Evolutionary conservation across 2,113 vertebrate genomes (phyloP).

Genomic region (Alaudala cheleensis): DNA sequence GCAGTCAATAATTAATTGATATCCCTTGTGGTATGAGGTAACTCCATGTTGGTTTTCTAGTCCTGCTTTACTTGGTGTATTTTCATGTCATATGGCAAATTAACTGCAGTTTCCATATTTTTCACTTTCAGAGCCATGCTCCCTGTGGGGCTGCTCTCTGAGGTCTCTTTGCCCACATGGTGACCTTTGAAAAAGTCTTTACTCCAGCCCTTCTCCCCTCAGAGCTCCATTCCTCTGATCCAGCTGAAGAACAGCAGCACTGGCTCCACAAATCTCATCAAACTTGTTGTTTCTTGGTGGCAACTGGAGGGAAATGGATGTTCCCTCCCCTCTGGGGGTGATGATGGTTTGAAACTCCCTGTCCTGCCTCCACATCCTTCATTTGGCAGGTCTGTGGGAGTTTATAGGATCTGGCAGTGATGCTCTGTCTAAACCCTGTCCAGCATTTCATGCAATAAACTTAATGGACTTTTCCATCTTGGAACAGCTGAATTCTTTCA

Average conservation of each 20-base stretch:
- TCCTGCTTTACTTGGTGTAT: neutral
- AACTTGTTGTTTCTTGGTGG: neutral
- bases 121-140: accelerated
- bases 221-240: neutral
- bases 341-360: slow-evolving; percentile 11
- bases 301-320: neutral
- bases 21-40: neutral
- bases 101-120: neutral
- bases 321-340: neutral
- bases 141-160: neutral
- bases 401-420: slow-evolving; percentile 72
- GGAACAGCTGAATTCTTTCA: slow-evolving; percentile 84
- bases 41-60: neutral
- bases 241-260: neutral
- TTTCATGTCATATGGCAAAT: neutral
- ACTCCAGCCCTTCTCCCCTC: neutral
- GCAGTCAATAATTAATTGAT: neutral
- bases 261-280: neutral
- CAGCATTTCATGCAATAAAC: slow-evolving; percentile 71
- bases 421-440: slow-evolving; percentile 65
- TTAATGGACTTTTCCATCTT: slow-evolving; percentile 78
- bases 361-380: neutral
- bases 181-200: neutral
- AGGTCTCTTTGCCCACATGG: neutral
- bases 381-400: slow-evolving; percentile 35